phyloP scores from a whole-genome alignment of 2,797 vertebrate genomes.

The Anolis apletophallus region DNA sequence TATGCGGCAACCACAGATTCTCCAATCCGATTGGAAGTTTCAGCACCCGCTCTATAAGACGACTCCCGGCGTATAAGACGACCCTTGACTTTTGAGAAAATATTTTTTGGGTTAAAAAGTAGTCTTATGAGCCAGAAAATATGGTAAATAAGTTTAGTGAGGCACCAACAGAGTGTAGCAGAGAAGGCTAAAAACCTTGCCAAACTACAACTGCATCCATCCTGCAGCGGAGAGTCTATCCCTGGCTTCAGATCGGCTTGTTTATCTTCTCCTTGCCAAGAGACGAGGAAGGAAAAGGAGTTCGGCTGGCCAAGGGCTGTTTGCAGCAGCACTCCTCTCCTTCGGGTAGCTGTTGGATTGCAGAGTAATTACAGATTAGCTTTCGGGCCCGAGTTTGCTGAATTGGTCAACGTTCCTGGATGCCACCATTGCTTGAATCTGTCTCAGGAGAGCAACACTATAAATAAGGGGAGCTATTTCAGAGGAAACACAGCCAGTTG shows the following conservation, averaged over 20 bases:
- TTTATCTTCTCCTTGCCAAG: not conserved
- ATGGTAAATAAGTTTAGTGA: too few species aligned
- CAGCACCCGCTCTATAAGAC: too few species aligned
- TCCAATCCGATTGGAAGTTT: too few species aligned
- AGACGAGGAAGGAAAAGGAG: not conserved
- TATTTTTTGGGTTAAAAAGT: too few species aligned
- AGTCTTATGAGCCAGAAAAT: too few species aligned
- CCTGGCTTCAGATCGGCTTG: not conserved
- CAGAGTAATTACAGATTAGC: slow-evolving; percentile 59
- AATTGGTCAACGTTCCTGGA: slow-evolving; percentile 67
- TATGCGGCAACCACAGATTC: too few species aligned
- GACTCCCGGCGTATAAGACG: too few species aligned
- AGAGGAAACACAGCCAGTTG: slow-evolving; percentile 39
- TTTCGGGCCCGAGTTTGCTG: slow-evolving; percentile 67
- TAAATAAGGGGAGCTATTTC: slow-evolving; percentile 64
- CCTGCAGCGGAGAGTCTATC: too few species aligned
- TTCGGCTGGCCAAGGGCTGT: not conserved
- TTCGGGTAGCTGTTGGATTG: slow-evolving; percentile 4
- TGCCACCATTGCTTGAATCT: slow-evolving; percentile 37
- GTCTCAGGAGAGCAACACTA: slow-evolving; percentile 60
- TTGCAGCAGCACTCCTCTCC: slow-evolving; percentile 5
- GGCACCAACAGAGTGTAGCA: too few species aligned
- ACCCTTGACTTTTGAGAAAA: too few species aligned
- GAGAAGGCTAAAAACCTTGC: too few species aligned
- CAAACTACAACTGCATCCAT: too few species aligned